Conservation (phyloP, 2,888 invertebrate species). For the Blomia tropicalis region DNA sequence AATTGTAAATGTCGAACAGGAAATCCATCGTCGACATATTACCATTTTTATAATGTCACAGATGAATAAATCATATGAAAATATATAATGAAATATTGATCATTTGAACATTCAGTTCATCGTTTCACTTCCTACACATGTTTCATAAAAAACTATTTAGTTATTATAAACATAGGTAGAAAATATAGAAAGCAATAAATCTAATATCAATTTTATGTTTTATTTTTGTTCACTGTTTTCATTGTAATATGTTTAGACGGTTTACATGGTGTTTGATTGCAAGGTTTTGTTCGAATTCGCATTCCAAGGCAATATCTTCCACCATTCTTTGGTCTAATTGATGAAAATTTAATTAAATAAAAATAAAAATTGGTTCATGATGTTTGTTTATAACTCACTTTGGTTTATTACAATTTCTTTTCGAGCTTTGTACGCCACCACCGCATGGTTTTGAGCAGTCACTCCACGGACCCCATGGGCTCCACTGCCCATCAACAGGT, state of each 20-base stretch:
- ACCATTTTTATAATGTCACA: neutral
- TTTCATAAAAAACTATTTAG: too few relatives aligned
- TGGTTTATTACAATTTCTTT: conserved; percentile 7
- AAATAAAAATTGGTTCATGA: neutral
- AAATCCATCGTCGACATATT: neutral
- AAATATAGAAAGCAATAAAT: too few relatives aligned
- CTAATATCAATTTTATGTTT: too few relatives aligned
- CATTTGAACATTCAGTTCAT: too few relatives aligned
- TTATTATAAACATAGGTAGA: too few relatives aligned
- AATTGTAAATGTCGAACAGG: neutral
- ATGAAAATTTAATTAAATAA: neutral
- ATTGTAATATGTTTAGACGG: too few relatives aligned
- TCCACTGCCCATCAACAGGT: neutral
- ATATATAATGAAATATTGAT: too few relatives aligned
- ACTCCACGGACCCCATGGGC: conserved; percentile 2
- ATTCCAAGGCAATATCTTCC: neutral
- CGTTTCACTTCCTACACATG: too few relatives aligned
- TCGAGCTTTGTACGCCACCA: neutral
- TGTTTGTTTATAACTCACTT: neutral
- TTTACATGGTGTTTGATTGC: neutral
- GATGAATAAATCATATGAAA: too few relatives aligned
- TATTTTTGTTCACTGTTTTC: too few relatives aligned
- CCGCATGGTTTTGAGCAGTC: neutral
- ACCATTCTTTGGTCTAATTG: conserved; percentile 4
- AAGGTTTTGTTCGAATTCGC: neutral